A percentile compares a stretch with the other conserved stretches of the same genome.
These are phyloP conservation scores for Tetrax tetrax DNA, from an alignment of 2,113 vertebrate species.

Conservation along the genomic window DNA sequence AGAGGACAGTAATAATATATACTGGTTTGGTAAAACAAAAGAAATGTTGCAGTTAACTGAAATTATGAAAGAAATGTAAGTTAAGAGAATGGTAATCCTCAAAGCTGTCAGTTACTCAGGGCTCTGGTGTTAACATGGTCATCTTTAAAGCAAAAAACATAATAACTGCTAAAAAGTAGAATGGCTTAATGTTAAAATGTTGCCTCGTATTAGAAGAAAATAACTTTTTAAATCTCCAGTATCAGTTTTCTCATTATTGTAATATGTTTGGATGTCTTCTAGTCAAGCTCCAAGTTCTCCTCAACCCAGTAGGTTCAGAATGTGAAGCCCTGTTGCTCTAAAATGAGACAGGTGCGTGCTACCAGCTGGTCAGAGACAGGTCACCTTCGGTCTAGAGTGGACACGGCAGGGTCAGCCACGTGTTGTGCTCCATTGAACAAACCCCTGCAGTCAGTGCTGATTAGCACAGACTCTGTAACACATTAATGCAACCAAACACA, in stretches of 20 bases:
- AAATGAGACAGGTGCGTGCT: background rate
- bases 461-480: background rate
- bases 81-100: background rate
- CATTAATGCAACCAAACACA: background rate
- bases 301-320: background rate
- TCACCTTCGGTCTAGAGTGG: background rate
- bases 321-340: background rate
- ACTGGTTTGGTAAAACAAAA: background rate
- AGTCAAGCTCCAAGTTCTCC: background rate
- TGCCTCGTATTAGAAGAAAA: background rate
- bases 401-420: accelerated
- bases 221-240: background rate
- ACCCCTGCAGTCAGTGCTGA: background rate
- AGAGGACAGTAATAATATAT: background rate
- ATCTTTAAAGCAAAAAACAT: background rate
- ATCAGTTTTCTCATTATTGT: background rate
- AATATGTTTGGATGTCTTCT: background rate
- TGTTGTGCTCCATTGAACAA: background rate
- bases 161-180: background rate
- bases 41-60: background rate
- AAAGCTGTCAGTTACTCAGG: background rate
- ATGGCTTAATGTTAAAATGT: background rate
- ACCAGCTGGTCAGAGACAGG: background rate
- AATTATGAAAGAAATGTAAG: background rate
- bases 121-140: background rate